Percentiles rank a stretch among this genome's conserved stretches.
Evolutionary conservation across 2,888 invertebrate genomes (phyloP).

Genomic region (Pharmacophagus antenor): DNA sequence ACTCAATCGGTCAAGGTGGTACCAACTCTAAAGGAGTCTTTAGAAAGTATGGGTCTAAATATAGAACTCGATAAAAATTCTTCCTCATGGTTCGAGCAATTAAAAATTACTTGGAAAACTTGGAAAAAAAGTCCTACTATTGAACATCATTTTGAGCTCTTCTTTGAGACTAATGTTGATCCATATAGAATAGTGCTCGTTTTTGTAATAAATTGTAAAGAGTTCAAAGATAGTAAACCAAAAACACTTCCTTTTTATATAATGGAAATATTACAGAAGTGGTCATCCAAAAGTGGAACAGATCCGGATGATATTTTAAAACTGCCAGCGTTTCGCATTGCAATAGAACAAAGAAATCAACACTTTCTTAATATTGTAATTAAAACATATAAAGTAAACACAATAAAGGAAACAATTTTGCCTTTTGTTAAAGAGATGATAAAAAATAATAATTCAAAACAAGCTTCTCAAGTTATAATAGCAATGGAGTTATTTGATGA

Average conservation of each 20-base stretch:
- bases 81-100: conserved; percentile 62
- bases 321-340: conserved; percentile 86
- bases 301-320: conserved; percentile 80
- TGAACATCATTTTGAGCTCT: conserved; percentile 68
- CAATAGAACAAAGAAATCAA: conserved; percentile 84
- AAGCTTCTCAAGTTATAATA: conserved; percentile 86
- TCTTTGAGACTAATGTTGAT: conserved; percentile 76
- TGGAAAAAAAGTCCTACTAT: conserved; percentile 81
- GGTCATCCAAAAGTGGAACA: conserved; percentile 59
- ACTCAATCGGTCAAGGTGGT: conserved; percentile 73
- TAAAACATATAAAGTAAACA: conserved; percentile 82
- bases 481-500: conserved; percentile 84
- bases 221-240: conserved; percentile 83
- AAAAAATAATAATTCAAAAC: conserved; percentile 82
- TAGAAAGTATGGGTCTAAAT: conserved; percentile 60
- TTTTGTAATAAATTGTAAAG: conserved; percentile 82
- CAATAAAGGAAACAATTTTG: conserved; percentile 83
- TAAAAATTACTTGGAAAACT: conserved; percentile 67
- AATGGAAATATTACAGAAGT: conserved; percentile 81
- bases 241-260: conserved; percentile 83
- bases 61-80: conserved; percentile 65
- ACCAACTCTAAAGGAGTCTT: conserved; percentile 69
- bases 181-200: conserved; percentile 82
- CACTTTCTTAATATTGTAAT: conserved; percentile 83
- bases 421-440: conserved; percentile 80